Conservation (phyloP, 2,797 vertebrate species). For the Psittacula echo region DNA sequence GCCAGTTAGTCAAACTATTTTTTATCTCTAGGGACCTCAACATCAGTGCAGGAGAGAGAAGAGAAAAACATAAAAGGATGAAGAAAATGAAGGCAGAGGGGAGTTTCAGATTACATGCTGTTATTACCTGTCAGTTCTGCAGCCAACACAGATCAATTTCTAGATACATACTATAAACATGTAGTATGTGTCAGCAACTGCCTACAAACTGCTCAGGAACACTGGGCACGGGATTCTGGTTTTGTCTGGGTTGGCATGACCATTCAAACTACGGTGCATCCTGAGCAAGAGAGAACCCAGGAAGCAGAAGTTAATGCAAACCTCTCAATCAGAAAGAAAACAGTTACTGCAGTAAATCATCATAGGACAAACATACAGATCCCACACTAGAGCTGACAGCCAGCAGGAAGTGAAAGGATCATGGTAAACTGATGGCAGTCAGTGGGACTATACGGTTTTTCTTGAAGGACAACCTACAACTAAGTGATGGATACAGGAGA, state of each 20-base stretch:
- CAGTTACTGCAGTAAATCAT: slow-evolving; percentile 4
- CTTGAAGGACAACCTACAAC: background rate
- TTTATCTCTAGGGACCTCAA: background rate
- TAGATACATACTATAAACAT: background rate
- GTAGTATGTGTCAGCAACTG: background rate
- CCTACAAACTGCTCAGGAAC: background rate
- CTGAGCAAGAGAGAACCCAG: background rate
- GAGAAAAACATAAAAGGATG: background rate
- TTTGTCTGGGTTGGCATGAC: background rate
- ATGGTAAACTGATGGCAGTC: background rate
- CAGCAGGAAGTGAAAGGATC: background rate
- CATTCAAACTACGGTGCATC: background rate
- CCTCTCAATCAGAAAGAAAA: background rate
- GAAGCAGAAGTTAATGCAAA: background rate
- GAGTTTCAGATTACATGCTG: background rate
- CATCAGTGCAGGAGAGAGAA: background rate
- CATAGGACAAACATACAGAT: slow-evolving; percentile 1
- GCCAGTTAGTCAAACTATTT: background rate
- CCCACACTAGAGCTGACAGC: background rate
- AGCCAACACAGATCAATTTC: background rate
- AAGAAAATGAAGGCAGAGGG: background rate
- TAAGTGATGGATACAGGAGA: background rate
- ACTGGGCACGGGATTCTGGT: background rate
- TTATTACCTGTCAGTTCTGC: background rate
- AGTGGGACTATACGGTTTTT: background rate